Evolutionary conservation across 2,888 invertebrate species (phyloP), one percentile per base, ranked within the genome.

Genomic region (Syrista parreyssii): DNA sequence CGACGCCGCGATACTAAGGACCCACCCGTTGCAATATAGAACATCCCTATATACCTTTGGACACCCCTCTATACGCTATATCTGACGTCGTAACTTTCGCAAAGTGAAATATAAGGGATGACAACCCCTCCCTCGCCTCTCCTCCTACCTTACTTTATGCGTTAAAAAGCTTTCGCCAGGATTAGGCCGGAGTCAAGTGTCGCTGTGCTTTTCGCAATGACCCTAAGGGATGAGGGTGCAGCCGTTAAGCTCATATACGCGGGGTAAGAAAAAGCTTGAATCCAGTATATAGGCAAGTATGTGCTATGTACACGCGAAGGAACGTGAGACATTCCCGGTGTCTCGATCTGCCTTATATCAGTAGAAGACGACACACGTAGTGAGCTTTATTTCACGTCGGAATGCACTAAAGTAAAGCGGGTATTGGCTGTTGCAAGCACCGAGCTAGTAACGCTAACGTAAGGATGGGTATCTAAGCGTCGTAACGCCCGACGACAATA

Each of bases 71-170:
- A 23, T 55, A 55, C 9, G 23, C 86, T 88, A 84, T 87, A 89
- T 88, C 15, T 87, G 87, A 88, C 85, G 86, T 88, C 88, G 86
- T 89, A 86, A 88, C 87, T 89, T 88, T 88, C 84, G 82, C 85
- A 85, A 89, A 89, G 88, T 88, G 87, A 89, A 88, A 88, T 87
- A 86, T 85, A 86, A 86, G 83, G 86, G 86, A 84, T 84, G 77
- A 82, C 76, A 1, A 36, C 1, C 15, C 36, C 23, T 1, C 55
- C 40, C 55, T 9, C 23, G 6, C 2, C 55, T 6, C 55, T 23
- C 9, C 55, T 23, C 55, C 2, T 23, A 55, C 15, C 23, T 9
- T 55, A 55, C 55, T 55, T 55, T 55, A 23, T 6, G 55, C 55
- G 55, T 55, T 40, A 55, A 55, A 55, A 23, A 55, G 55, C 55